Base-by-base conservation (phyloP, 37 sponge, comb jelly and placozoan species). In the Axinella damicornis region DNA sequence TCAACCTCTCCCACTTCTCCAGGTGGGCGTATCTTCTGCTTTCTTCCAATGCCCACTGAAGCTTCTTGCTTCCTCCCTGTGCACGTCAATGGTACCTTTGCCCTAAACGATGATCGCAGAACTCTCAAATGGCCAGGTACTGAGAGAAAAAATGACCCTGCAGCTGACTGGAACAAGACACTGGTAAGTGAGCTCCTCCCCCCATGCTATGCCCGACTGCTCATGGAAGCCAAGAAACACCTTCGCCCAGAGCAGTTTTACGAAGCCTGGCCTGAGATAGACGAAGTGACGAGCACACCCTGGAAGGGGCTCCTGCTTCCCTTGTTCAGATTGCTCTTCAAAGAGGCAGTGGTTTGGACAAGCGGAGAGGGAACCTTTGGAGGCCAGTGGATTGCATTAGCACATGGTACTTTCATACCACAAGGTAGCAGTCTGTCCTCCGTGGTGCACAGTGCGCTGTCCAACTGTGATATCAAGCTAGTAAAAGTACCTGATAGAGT, bases 51-150 rank as follows among this genome's bases (percentile, higher is more conserved):
- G 12, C 78, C 84, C 4, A 20, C 0, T 40, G 88, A 87, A 40
- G 46, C 53, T 12, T 27, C 14, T 54, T 63, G 71, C 36, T 58
- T 75, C 22, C 22, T 83, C 16, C 83, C 83, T 59, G 65, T 82
- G 28, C 92, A 82, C 9, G 84, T 92, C 22, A 80, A 91, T 70
- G 92, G 87, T 5, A 80, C 69, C 14, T 91, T 91, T 81, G 79
- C 35, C 0, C 34, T 86, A 15, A 65, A 55, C 6, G 66, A 81
- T 9, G 64, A 86, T 69, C 61, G 87, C 11, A 38, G 92, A 46
- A 60, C 60, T 38, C 15, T 87, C 9, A 71, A 72, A 63, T 87
- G 81, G 88, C 61, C 62, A 35, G n/a, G 32, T n/a, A 25, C 0
- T 13, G 81, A 81, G 34, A 81, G 87, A n/a, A 9, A 80, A 27